Base-by-base conservation (phyloP, 2,888 invertebrate species). In the Argyresthia albistria region DNA sequence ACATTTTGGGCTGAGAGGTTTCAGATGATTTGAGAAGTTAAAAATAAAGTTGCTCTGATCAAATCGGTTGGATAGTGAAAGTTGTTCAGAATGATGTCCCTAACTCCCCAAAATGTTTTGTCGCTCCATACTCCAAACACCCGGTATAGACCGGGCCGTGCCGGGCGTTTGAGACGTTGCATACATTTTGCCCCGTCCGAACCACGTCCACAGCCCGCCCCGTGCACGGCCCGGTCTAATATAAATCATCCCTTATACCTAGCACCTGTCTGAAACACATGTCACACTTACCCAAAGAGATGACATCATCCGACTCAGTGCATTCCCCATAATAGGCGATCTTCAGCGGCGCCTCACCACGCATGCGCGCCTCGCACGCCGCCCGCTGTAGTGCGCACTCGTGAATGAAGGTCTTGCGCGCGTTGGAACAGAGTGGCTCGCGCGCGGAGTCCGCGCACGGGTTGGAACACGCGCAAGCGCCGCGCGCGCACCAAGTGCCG, bases 401-500 rank as follows among this genome's bases (percentile, higher is more conserved):
- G 76, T 93, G 95, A 58, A 89, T 80, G 78, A 93, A 97, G 3
- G 95, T 95, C 58, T 90, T 89, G 60, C 91, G 90, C 66, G 93
- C 92, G 67, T 91, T 93, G 46, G 93, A 93, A 73, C 96, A 97
- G 14, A 96, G 94, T 2, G 93, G 92, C 65, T 94, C 93, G 25
- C 89, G 87, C 10, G 88, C 88, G 10, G 87, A 88, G 53, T 88
- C 90, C 1, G 90, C 89, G 80, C 97, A 97, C 58, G 91, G 89
- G 52, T 92, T 90, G 0, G 94, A 93, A 73, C 97, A 97, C 9
- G 95, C 90, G 80, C 97, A 97, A 46, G 90, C 88, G 1, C 96
- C 96, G 43, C 93, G 93, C 58, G 94, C 92, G 73, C 97, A 97
- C 67, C 92, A 91, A 42, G 93, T 94, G 11, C 95, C 95, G 64